phyloP scores from a whole-genome alignment of 2,113 vertebrate genomes.

The Leucoraja erinaceus region DNA sequence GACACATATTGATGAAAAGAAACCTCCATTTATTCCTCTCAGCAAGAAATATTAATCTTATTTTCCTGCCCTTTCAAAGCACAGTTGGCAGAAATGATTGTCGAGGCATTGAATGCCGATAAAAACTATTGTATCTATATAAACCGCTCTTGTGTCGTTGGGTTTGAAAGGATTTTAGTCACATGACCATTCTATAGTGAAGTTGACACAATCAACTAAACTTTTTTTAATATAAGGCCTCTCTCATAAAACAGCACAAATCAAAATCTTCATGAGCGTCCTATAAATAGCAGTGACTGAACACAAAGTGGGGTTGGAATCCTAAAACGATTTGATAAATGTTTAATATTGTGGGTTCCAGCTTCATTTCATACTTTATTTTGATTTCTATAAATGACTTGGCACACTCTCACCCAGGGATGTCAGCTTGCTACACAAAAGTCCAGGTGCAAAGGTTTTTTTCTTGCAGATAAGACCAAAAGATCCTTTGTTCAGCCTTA shows the following conservation, averaged over 20 bases:
- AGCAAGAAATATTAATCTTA: constrained; percentile 7
- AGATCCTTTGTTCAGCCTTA: background rate
- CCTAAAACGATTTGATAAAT: background rate
- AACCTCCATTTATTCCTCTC: constrained; percentile 29
- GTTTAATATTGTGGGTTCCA: background rate
- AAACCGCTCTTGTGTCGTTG: background rate
- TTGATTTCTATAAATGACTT: background rate
- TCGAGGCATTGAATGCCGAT: background rate
- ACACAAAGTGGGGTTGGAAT: background rate
- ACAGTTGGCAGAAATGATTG: constrained; percentile 24
- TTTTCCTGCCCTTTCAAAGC: constrained; percentile 32
- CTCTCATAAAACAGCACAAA: background rate
- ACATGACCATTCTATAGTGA: background rate
- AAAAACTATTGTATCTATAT: background rate
- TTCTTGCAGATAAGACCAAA: background rate
- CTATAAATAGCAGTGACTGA: background rate
- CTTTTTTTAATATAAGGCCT: background rate
- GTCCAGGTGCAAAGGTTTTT: background rate
- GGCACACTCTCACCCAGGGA: background rate
- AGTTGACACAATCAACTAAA: background rate
- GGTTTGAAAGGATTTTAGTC: constrained; percentile 7
- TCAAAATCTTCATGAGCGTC: background rate
- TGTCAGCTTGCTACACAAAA: background rate
- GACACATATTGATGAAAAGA: constrained; percentile 21
- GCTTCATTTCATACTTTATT: constrained; percentile 17